Conservation (phyloP, 1,140 invertebrate genomes). For the Diabrotica virgifera region DNA sequence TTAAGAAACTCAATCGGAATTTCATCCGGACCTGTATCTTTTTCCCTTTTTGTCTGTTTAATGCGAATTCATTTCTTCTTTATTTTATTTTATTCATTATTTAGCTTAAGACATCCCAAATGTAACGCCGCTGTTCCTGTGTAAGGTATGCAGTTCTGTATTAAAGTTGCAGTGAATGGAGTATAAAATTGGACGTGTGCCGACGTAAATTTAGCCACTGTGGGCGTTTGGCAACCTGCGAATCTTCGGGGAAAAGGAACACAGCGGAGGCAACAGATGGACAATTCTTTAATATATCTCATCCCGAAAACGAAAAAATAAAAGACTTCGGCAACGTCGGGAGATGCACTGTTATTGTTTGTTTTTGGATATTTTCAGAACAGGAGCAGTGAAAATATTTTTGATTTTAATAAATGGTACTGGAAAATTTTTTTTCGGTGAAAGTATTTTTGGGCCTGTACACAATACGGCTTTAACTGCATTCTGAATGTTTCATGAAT, state of each 20-base stretch:
- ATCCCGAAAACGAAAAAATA: slow-evolving; percentile 9
- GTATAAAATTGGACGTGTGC: slow-evolving; percentile 47
- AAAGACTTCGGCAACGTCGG: neutral
- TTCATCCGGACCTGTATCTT: no score
- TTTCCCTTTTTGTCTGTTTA: no score
- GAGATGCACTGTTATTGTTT: slow-evolving; percentile 16
- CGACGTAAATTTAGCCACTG: slow-evolving; percentile 47
- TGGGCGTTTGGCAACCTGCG: slow-evolving; percentile 49
- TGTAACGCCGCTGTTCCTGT: neutral
- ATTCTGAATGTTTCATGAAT: no score
- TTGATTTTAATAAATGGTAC: no score
- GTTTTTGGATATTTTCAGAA: slow-evolving; percentile 10
- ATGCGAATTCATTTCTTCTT: no score
- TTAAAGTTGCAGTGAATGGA: slow-evolving; percentile 46
- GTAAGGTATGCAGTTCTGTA: slow-evolving; percentile 13
- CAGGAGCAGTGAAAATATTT: no score
- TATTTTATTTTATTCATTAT: no score
- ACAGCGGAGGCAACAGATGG: slow-evolving; percentile 46
- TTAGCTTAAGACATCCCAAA: neutral
- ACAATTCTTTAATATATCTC: slow-evolving; percentile 41
- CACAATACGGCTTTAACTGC: no score
- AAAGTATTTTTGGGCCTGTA: no score
- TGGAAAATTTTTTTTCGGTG: no score
- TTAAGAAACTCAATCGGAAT: no score
- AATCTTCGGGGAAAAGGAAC: slow-evolving; percentile 44